Conservation (phyloP, 2,113 vertebrate species). For the Gymnogyps californianus region DNA sequence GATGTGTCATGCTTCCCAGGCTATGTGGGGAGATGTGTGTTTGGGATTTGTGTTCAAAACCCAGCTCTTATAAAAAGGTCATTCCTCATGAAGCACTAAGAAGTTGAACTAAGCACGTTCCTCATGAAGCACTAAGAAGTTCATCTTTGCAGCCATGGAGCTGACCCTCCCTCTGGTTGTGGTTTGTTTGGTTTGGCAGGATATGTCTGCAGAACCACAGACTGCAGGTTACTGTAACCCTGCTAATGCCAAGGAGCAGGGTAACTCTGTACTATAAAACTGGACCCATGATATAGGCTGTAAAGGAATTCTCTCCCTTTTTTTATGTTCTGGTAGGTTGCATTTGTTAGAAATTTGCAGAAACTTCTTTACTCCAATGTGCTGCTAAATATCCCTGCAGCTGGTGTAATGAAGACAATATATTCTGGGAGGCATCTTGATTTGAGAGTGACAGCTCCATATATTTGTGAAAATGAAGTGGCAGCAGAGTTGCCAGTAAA, state of each 20-base stretch:
- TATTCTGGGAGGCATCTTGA: constrained; percentile 13
- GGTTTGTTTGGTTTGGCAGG: neutral
- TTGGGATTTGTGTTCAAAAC: neutral
- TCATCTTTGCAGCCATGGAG: neutral
- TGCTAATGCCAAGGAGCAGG: neutral
- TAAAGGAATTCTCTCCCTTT: neutral
- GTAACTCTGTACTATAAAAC: neutral
- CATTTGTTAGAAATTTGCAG: neutral
- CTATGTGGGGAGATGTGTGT: neutral
- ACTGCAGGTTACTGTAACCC: neutral
- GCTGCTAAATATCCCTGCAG: neutral
- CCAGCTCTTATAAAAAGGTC: neutral
- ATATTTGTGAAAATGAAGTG: constrained; percentile 49
- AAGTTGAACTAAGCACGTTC: neutral
- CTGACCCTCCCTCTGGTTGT: neutral
- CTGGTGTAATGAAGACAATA: neutral
- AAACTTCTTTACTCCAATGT: neutral
- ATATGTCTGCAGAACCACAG: neutral
- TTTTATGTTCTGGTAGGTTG: neutral
- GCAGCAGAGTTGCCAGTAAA: neutral
- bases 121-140: neutral
- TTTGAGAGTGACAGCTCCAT: constrained; percentile 57
- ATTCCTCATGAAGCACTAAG: neutral
- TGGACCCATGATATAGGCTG: neutral
- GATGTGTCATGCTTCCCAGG: neutral